Base-by-base conservation (phyloP, 2,888 invertebrate genomes). In the Cacoxenus indagator region DNA sequence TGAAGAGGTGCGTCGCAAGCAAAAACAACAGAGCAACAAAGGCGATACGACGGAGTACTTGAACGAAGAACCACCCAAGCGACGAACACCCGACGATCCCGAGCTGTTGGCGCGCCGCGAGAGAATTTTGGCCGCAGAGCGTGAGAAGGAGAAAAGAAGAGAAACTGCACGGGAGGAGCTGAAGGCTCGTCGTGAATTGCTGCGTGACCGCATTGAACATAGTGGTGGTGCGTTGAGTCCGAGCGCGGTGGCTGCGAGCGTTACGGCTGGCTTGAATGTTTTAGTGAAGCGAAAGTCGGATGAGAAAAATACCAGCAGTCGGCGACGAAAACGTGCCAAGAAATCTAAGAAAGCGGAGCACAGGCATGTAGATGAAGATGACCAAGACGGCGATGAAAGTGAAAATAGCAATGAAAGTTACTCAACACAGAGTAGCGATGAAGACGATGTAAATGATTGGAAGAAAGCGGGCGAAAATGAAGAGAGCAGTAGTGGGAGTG, bases 101-200 rank as follows among this genome's bases (percentile, higher is more conserved):
- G 88, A 91, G 87, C 81, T 89, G 85, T 76, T 90, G 88, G 87
- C 91, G 85, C 88, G 94, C 76, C 91, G 92, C 78, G 92, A 92
- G 73, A 92, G 92, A 81, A 87, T 94, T 59, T 85, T 94, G 71
- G 93, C 92, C 86, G 93, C 93, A 89, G 93, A 93, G 81, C 89
- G 94, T 31, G 88, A 95, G 88, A 94, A 93, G 91, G 93, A 93
- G 2, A 91, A 93, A 76, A 91, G 94, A 67, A 95, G 94, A 86
- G 92, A 94, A 85, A 92, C 92, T 65, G 93, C 93, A 0, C 90
- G 93, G 24, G 90, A 91, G 66, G 95, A 95, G 84, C 86, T 94
- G 17, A 93, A 94, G 85, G 92, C 94, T 0, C 90, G 95, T 14
- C 91, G 95, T 54, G 85, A 86, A 66, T 70, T 83, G 67, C 57